Conservation (phyloP, 2,888 invertebrate genomes). For the Synergus gifuensis region DNA sequence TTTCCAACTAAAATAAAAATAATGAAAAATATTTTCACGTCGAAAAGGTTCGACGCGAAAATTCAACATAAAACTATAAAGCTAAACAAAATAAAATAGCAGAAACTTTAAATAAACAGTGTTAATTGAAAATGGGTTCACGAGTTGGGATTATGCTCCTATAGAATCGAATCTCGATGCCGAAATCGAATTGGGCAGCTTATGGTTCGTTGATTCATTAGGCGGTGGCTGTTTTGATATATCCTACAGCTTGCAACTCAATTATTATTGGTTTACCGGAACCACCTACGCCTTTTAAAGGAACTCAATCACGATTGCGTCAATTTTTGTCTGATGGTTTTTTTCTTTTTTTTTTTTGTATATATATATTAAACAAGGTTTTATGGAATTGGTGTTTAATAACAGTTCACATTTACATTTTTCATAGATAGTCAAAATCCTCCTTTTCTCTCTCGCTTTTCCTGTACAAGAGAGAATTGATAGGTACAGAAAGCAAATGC, state of each 20-base stretch:
- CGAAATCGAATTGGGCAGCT: constrained; percentile 62
- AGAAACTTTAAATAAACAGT: constrained; percentile 69
- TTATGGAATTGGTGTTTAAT: not conserved
- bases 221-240: constrained; percentile 23
- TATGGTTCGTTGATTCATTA: constrained; percentile 44
- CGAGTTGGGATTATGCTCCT: constrained; percentile 45
- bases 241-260: constrained; percentile 51
- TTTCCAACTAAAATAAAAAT: not conserved
- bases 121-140: constrained; percentile 65
- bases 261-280: constrained; percentile 54
- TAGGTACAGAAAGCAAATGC: constrained; percentile 4
- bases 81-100: constrained; percentile 65
- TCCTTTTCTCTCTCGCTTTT: constrained; percentile 35
- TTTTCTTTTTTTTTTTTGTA: not conserved
- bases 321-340: not conserved
- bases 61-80: constrained; percentile 61
- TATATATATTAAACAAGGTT: not conserved
- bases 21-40: not conserved
- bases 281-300: constrained; percentile 9
- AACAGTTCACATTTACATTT: too few species aligned
- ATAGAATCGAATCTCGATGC: constrained; percentile 61
- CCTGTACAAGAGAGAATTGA: constrained; percentile 25
- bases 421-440: too few species aligned
- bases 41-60: not conserved
- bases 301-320: constrained; percentile 10